Percentiles rank a stretch among this genome's conserved stretches.
phyloP scores from a whole-genome alignment of 2,113 vertebrate species.

The Herpetotheres cachinnans region DNA sequence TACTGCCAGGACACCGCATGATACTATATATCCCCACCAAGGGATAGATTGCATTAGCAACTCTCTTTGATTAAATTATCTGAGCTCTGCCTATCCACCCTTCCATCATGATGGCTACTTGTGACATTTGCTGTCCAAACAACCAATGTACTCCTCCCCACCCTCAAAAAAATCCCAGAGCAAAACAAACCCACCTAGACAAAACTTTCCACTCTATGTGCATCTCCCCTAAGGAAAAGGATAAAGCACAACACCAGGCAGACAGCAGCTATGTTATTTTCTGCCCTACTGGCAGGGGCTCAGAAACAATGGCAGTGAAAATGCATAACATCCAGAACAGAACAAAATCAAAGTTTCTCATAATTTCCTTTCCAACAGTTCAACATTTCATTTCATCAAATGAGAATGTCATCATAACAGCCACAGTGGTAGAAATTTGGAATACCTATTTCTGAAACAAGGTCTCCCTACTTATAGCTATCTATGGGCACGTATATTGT shows the following conservation, averaged over 20 bases:
- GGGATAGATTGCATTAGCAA: not conserved
- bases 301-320: not conserved
- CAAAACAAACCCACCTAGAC: not conserved
- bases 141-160: not conserved
- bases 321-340: not conserved
- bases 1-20: not conserved
- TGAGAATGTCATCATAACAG: not conserved
- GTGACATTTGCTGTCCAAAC: not conserved
- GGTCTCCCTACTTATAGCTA: not conserved
- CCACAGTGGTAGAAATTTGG: not conserved
- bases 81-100: not conserved
- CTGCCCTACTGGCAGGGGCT: not conserved
- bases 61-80: not conserved
- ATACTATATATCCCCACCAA: not conserved
- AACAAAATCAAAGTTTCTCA: not conserved
- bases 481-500: not conserved
- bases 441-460: not conserved
- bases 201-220: not conserved
- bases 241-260: not conserved
- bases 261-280: conserved; percentile 20
- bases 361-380: not conserved
- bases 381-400: not conserved
- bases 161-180: not conserved
- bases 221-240: not conserved
- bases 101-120: not conserved